Evolutionary conservation across 1,140 invertebrate genomes (phyloP), one percentile per base, ranked within the genome.

Genomic region (Aphaenogaster ashmeadi): DNA sequence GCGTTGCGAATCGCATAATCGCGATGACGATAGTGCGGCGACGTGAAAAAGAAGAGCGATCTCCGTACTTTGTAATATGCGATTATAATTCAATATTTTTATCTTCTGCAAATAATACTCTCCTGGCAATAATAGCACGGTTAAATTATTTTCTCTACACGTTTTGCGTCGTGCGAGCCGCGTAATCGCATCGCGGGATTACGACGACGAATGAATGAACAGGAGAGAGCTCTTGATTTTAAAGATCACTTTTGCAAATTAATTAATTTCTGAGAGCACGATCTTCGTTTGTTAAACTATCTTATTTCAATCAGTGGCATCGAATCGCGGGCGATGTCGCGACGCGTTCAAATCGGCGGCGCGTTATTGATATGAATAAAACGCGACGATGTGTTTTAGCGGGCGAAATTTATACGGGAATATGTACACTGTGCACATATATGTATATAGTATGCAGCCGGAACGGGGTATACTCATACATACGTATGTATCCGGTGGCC

Each of bases 1-100:
- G 54, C 80, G 80, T 84, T 60, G 69, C 80, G 41, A 74, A 50
- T 84, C 54, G 80, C 80, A 84, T 84, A 84, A 84, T 84, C 69
- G 13, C 54, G 41, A 75, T 75, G 54, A 74, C 69, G 54, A 62
- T 11, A 60, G 54, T 36, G 44, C 27, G 78, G 5, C 11, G 44
- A 44, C 13, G 66, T 50, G 38, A 60, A 84, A 84, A 83, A 83
- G 54, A 69, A 27, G n/a, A 60, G 3, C 36, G 47, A 56, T 27
- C 64, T 38, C n/a, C 15, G 62, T n/a, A 3, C 41, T 64, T 47
- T 33, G 58, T 11, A 8, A 62, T 27, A 27, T 15, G 27, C 27
- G 38, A 78, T 58, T 58, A 54, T 33, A 15, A 75, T 64, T 9
- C 9, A 47, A 4, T 36, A 47, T 33, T 47, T 62, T 64, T 64